Evolutionary conservation across 2,797 vertebrate species (phyloP).

Genomic region (Danio albolineatus): DNA sequence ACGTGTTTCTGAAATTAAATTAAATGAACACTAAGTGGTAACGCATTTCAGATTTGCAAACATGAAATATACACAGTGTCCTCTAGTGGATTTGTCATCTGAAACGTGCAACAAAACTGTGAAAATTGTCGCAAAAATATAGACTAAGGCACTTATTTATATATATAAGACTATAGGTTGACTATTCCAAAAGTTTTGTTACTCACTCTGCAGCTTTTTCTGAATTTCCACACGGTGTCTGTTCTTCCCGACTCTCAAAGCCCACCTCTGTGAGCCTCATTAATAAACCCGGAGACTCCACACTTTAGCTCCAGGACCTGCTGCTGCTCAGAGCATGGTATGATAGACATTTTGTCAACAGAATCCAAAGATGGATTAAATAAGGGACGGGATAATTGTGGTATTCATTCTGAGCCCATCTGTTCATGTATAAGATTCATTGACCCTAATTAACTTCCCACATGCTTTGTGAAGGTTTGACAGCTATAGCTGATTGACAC

Average conservation of each 20-base stretch:
- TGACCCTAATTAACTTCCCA: constrained; percentile 44
- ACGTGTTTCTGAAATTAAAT: too few species aligned
- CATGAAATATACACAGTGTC: too few species aligned
- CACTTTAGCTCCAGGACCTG: constrained; percentile 5
- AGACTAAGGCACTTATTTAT: too few species aligned
- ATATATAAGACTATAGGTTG: too few species aligned
- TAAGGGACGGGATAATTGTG: constrained; percentile 51
- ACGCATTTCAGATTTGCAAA: too few species aligned
- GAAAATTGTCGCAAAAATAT: too few species aligned
- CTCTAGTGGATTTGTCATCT: too few species aligned
- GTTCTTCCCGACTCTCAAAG: not conserved
- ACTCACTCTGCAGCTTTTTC: constrained; percentile 1
- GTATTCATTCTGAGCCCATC: constrained; percentile 48
- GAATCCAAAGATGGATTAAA: constrained; percentile 43
- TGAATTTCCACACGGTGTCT: not conserved
- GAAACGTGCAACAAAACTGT: too few species aligned
- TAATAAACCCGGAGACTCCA: constrained; percentile 17
- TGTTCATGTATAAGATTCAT: constrained; percentile 37
- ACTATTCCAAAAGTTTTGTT: not conserved
- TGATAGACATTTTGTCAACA: constrained; percentile 55
- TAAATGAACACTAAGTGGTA: too few species aligned
- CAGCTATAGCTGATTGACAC: constrained; percentile 26
- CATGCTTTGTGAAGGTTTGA: constrained; percentile 28
- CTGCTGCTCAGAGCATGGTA: constrained; percentile 32
- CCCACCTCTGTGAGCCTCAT: constrained; percentile 7